Conservation (phyloP, 1,140 invertebrate species). For the Aphis craccivora region DNA sequence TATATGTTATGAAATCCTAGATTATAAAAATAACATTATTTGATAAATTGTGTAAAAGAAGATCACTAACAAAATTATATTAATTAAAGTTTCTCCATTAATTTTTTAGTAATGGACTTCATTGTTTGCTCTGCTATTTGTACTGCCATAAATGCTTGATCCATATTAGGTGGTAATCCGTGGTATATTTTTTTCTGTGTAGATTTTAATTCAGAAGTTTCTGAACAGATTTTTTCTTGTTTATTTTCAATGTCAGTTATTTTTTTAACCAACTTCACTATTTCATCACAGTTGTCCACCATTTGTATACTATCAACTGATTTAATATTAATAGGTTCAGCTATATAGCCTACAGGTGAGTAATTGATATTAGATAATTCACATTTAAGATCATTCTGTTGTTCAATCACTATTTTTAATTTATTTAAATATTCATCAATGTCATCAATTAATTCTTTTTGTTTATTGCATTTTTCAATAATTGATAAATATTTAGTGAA, state of each 20-base stretch:
- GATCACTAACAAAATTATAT: neutral
- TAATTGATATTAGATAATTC: slow-evolving; percentile 35
- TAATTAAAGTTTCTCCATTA: slow-evolving; percentile 40
- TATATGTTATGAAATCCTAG: neutral
- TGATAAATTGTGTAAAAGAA: neutral
- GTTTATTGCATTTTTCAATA: slow-evolving; percentile 7
- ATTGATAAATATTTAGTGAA: slow-evolving; percentile 46
- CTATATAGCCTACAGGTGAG: neutral
- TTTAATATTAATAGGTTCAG: slow-evolving; percentile 17
- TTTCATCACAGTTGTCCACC: neutral
- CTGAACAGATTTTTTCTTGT: neutral
- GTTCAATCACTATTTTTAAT: slow-evolving; percentile 37
- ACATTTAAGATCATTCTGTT: slow-evolving; percentile 45
- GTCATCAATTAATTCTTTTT: slow-evolving; percentile 22
- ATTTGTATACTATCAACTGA: neutral
- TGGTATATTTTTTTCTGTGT: slow-evolving; percentile 32
- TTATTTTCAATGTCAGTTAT: slow-evolving; percentile 25
- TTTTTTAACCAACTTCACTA: slow-evolving; percentile 32
- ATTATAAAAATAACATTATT: neutral
- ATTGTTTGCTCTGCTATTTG: slow-evolving; percentile 41
- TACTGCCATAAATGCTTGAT: slow-evolving; percentile 26
- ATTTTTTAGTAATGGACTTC: slow-evolving; percentile 40
- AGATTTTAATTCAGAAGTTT: neutral
- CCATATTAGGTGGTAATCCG: slow-evolving; percentile 50
- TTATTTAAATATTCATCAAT: slow-evolving; percentile 50